phyloP scores from a whole-genome alignment of 2,888 invertebrate genomes.

The Eumerus sabulonum region DNA sequence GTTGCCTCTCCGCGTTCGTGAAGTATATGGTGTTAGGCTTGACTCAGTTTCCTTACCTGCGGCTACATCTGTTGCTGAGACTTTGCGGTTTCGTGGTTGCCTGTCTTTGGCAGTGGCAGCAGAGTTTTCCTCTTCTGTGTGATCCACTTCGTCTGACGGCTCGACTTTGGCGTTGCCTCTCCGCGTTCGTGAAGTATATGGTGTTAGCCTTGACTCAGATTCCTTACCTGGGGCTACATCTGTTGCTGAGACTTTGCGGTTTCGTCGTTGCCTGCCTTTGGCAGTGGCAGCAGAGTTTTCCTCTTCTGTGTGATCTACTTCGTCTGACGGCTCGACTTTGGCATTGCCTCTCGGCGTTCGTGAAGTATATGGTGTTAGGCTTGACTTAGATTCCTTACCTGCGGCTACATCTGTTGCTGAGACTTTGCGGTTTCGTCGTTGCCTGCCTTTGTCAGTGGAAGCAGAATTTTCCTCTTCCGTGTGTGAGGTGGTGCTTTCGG shows the following conservation, averaged over 20 bases:
- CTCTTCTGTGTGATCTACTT: not conserved
- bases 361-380: not conserved
- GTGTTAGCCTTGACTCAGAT: not conserved
- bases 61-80: not conserved
- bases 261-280: not conserved
- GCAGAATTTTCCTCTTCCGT: slow-evolving; percentile 16
- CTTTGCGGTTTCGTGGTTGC: not conserved
- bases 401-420: not conserved
- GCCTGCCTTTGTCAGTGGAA: slow-evolving; percentile 8
- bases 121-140: not conserved
- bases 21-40: not conserved
- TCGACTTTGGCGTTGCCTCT: no score
- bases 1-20: no score
- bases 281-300: not conserved
- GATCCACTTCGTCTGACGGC: not conserved
- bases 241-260: not conserved
- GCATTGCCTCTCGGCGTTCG: no score
- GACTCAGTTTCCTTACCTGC: slow-evolving; percentile 15
- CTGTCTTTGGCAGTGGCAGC: slow-evolving; percentile 2
- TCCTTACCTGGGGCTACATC: slow-evolving; percentile 17
- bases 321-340: not conserved
- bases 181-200: not conserved
- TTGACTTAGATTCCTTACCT: slow-evolving; percentile 1
- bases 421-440: slow-evolving; percentile 10
- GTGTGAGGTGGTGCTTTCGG: slow-evolving; percentile 11